Percentiles rank a stretch among this genome's conserved stretches.
Evolutionary conservation across 2,113 vertebrate species (phyloP).

Genomic region (Fukomys damarensis): DNA sequence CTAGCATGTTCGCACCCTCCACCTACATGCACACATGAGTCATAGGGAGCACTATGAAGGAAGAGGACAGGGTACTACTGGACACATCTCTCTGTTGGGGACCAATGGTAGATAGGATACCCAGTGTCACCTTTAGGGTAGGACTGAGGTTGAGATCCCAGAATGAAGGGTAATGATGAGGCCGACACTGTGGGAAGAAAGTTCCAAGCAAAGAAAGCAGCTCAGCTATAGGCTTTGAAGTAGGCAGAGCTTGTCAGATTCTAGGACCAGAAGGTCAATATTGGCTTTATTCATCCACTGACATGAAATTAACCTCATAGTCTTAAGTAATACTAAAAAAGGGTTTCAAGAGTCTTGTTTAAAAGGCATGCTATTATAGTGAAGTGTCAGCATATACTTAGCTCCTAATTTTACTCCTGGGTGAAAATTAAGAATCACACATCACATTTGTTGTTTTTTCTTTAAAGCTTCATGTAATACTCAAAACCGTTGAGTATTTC

Average conservation of each 20-base stretch:
- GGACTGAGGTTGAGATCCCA: background rate
- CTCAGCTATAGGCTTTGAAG: background rate
- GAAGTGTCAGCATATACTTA: background rate
- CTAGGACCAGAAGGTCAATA: background rate
- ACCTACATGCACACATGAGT: no score
- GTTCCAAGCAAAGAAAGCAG: background rate
- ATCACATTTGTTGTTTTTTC: background rate
- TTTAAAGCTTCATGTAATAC: background rate
- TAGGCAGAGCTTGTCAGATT: background rate
- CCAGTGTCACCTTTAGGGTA: background rate
- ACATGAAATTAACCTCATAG: background rate
- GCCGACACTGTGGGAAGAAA: background rate
- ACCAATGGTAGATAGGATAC: background rate
- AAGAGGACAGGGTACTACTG: background rate
- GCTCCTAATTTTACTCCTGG: constrained; percentile 22
- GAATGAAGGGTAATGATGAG: background rate
- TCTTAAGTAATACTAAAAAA: background rate
- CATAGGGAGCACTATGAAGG: background rate
- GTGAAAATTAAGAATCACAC: background rate
- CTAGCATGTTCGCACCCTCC: no score
- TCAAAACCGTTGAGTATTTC: background rate
- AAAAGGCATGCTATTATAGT: background rate
- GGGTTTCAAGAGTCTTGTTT: background rate
- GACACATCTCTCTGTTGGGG: background rate
- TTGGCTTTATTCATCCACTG: background rate